Base-by-base conservation (phyloP, 2,888 invertebrate species). In the Mongoloraphidia duomilia region DNA sequence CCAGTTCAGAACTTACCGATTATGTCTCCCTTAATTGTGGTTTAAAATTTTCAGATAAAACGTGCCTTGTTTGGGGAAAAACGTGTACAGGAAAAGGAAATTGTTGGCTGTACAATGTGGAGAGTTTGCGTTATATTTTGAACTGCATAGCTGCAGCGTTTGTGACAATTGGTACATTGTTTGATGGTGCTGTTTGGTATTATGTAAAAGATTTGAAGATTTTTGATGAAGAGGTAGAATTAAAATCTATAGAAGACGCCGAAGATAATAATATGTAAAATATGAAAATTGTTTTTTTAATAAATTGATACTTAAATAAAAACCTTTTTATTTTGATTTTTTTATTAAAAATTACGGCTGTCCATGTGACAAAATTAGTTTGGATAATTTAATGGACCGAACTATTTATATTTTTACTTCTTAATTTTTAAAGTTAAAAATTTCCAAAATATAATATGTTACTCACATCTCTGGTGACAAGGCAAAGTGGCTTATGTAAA, bases 41-140 rank as follows among this genome's bases (percentile, higher is more conserved):
- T 26, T 26, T 46, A 51, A 50, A 49, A 42, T 54, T 61, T 62
- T 9, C 59, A 77, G 80, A 80, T 64, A 72, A 71, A 54, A 74
- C 81, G 8, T 84, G 84, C 57, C 62, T 82, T 33, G 79, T 84
- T 11, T 84, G 84, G 84, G 82, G 83, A 10, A 80, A 80, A 61
- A 81, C 80, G 4, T 84, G 83, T 59, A 71, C 76, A 1, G 77
- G 76, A 47, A 77, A 74, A 45, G 82, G 83, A 53, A 82, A 83
- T 59, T 84, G 84, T 60, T 84, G 84, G 84, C 66, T 83, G 9
- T 84, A 84, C 62, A 77, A 83, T 62, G 79, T 79, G 9, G 73
- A 74, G 58, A 70, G 73, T 6, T 66, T 84, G 55, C 72, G 80
- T 61, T 79, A 78, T 56, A 70, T 74, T 44, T 63, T 82, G 52